A percentile compares a stretch with the other conserved stretches of the same genome.
These are phyloP conservation scores for Carollia perspicillata DNA, from an alignment of 2,113 vertebrate species.

Conservation along the genomic window DNA sequence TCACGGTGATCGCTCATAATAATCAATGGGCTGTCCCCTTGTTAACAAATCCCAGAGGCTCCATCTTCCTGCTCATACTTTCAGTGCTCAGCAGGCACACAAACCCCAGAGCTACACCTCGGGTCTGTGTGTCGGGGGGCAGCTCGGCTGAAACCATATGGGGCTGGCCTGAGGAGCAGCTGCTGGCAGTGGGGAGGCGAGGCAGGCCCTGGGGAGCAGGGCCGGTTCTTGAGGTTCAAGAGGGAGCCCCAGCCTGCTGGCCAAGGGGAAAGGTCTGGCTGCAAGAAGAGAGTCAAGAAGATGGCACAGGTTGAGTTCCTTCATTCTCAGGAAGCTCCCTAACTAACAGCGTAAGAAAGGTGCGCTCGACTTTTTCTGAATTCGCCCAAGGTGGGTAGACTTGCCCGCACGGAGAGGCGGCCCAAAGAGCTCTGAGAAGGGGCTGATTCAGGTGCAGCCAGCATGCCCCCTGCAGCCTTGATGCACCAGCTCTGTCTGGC, in stretches of 20 bases:
- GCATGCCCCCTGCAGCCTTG: not conserved
- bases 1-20: accelerated
- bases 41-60: not conserved
- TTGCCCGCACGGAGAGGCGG: not conserved
- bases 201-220: not conserved
- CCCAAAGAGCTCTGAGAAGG: not conserved
- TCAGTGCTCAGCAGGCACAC: too few relatives aligned
- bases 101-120: not conserved
- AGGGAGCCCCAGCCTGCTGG: not conserved
- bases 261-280: not conserved
- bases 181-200: not conserved
- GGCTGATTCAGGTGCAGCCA: accelerated
- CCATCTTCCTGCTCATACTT: not conserved
- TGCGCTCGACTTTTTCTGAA: too few relatives aligned
- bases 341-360: not conserved
- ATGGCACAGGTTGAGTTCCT: not conserved
- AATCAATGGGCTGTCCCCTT: not conserved
- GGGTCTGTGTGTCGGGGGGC: not conserved
- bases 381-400: not conserved
- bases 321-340: not conserved
- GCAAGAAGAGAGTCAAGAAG: not conserved
- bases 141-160: too few relatives aligned
- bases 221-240: not conserved
- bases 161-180: not conserved
- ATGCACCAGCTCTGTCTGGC: not conserved